These are phyloP conservation scores for Kuschelorhynchus macadamiae DNA, from an alignment of 2,888 invertebrate species.

Conservation along the genomic window DNA sequence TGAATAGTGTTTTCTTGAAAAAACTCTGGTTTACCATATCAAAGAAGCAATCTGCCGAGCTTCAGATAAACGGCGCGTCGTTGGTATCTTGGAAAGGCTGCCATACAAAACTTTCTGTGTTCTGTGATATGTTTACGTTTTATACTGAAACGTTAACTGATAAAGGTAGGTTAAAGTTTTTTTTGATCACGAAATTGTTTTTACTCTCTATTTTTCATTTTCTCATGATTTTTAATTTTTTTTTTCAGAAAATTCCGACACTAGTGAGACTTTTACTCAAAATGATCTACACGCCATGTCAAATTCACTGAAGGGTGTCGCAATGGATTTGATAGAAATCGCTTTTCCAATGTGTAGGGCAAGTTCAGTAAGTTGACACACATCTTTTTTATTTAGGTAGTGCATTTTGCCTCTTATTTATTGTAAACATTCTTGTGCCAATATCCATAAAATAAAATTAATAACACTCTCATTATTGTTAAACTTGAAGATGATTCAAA, in stretches of 20 bases:
- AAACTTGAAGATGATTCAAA: not conserved
- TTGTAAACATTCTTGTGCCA: not conserved
- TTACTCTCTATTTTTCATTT: no score
- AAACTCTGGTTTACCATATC: constrained; percentile 64
- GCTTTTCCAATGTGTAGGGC: constrained; percentile 68
- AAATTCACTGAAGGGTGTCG: constrained; percentile 64
- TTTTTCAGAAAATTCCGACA: constrained; percentile 65
- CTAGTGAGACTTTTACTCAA: constrained; percentile 65
- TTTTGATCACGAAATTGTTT: not conserved
- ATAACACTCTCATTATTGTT: not conserved
- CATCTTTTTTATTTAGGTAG: not conserved
- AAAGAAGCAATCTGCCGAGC: constrained; percentile 56
- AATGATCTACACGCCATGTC: constrained; percentile 65
- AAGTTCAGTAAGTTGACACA: constrained; percentile 56
- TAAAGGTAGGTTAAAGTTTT: no score
- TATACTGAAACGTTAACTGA: constrained; percentile 68
- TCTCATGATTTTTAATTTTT: no score
- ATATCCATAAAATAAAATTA: not conserved
- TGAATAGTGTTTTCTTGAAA: constrained; percentile 65
- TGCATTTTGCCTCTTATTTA: not conserved
- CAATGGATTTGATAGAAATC: constrained; percentile 65
- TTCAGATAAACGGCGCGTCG: constrained; percentile 60
- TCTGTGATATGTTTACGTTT: constrained; percentile 68
- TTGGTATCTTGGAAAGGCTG: constrained; percentile 64
- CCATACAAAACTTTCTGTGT: constrained; percentile 65